A percentile compares a stretch with the other conserved stretches of the same genome.
phyloP scores from a whole-genome alignment of 2,797 vertebrate species.

The Rhinella marina region DNA sequence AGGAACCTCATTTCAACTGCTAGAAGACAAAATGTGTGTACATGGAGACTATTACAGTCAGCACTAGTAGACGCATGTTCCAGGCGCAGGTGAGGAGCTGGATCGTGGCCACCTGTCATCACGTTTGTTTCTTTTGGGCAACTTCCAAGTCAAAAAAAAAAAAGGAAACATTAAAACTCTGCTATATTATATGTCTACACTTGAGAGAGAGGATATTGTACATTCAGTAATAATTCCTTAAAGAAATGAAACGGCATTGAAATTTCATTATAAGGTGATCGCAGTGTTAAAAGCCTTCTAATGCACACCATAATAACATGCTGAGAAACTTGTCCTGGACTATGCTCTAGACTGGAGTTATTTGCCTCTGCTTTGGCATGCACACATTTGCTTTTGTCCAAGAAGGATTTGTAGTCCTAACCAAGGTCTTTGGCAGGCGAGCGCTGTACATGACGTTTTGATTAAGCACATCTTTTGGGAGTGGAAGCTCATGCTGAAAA shows the following conservation, averaged over 20 bases:
- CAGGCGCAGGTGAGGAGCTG: slow-evolving; percentile 5
- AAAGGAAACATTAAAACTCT: not conserved
- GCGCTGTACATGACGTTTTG: slow-evolving; percentile 59
- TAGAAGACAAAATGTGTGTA: not conserved
- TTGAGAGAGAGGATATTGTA: slow-evolving; percentile 2
- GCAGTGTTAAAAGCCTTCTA: slow-evolving; percentile 48
- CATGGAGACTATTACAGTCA: not conserved
- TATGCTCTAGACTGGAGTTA: slow-evolving; percentile 46
- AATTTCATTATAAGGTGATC: slow-evolving; percentile 50
- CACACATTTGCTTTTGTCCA: slow-evolving; percentile 44
- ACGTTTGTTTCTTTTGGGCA: not conserved
- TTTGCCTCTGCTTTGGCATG: slow-evolving; percentile 55
- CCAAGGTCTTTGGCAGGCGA: slow-evolving; percentile 57
- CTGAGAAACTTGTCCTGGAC: slow-evolving; percentile 54
- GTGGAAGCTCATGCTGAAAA: slow-evolving; percentile 63
- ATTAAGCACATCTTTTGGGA: slow-evolving; percentile 61
- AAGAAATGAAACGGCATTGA: slow-evolving; percentile 27
- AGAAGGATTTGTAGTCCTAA: slow-evolving; percentile 59
- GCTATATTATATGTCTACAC: not conserved
- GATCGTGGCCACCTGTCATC: not conserved
- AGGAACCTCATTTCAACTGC: not conserved
- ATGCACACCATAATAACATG: slow-evolving; percentile 51
- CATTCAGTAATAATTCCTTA: slow-evolving; percentile 8
- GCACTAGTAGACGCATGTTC: not conserved
- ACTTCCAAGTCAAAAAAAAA: not conserved